Evolutionary conservation across 30 jellyfish, hydroid and myxozoan genomes (phyloP).

Genomic region (Aurelia sp.): DNA sequence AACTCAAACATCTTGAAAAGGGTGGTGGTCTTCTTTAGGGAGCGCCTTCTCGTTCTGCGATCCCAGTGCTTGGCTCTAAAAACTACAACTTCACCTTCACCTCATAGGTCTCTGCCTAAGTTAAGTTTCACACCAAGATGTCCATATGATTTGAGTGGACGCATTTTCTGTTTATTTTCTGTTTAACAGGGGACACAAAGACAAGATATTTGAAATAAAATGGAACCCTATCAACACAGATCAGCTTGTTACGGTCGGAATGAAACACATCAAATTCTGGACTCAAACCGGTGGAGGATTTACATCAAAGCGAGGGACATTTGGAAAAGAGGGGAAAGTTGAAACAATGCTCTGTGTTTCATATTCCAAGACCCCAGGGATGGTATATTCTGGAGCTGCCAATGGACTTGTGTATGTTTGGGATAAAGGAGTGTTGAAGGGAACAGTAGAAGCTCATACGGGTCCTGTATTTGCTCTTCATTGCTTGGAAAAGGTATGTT

Average conservation of each 20-base stretch:
- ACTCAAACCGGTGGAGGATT: conserved; percentile 97
- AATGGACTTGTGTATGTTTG: conserved; percentile 81
- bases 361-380: conserved; percentile 84
- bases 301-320: conserved; percentile 90
- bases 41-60: too few species aligned
- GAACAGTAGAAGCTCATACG: conserved; percentile 83
- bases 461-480: conserved; percentile 96
- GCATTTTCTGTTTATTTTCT: not conserved
- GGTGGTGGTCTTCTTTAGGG: too few species aligned
- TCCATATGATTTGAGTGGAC: too few species aligned
- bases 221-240: conserved; percentile 86
- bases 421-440: conserved; percentile 71
- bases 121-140: too few species aligned
- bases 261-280: conserved; percentile 95
- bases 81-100: too few species aligned
- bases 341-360: conserved; percentile 90
- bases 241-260: conserved; percentile 89
- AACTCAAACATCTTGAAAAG: too few species aligned
- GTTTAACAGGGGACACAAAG: conserved; percentile 85
- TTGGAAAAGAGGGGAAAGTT: conserved; percentile 83
- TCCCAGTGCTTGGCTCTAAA: too few species aligned
- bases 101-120: too few species aligned
- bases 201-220: conserved; percentile 91
- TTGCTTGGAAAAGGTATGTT: conserved; percentile 87
- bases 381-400: conserved; percentile 82